Evolutionary conservation across 1,140 invertebrate species (phyloP).

Genomic region (Frieseomelitta varia): DNA sequence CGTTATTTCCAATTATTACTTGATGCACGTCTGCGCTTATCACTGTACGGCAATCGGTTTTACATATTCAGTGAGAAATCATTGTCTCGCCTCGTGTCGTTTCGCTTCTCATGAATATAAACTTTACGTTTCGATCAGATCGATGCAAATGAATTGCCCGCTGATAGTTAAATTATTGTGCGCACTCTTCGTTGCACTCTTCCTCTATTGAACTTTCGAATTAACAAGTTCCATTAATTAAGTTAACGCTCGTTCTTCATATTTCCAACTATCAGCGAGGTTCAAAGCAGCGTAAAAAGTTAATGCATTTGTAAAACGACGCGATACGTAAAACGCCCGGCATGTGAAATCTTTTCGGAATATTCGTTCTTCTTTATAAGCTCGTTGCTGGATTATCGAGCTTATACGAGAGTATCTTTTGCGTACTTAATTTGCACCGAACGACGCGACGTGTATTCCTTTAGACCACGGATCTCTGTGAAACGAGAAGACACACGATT

Average conservation of each 20-base stretch:
- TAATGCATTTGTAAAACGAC: too few species aligned
- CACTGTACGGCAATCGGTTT: slow-evolving; percentile 30
- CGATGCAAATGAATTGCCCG: slow-evolving; percentile 3
- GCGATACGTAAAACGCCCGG: too few species aligned
- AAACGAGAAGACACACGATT: slow-evolving; percentile 18
- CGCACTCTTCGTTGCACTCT: background rate
- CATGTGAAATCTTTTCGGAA: background rate
- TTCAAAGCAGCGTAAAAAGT: background rate
- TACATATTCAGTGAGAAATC: slow-evolving; percentile 46
- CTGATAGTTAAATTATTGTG: background rate
- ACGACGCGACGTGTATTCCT: slow-evolving; percentile 48
- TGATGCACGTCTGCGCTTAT: background rate
- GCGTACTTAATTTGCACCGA: slow-evolving; percentile 6
- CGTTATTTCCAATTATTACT: slow-evolving; percentile 3
- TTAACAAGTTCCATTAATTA: background rate
- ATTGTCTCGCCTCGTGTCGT: background rate
- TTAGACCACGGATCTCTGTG: slow-evolving; percentile 10
- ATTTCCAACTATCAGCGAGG: background rate
- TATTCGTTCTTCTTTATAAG: slow-evolving; percentile 9
- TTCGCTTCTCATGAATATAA: slow-evolving; percentile 11
- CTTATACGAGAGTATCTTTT: background rate
- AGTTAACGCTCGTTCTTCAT: background rate
- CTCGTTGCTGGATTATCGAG: slow-evolving; percentile 23
- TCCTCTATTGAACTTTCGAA: background rate
- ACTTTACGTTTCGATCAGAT: slow-evolving; percentile 12